A percentile compares a stretch with the other conserved stretches of the same genome.
These are phyloP conservation scores for Drosophila maculinotata DNA, from an alignment of 2,888 invertebrate species.

Conservation along the genomic window DNA sequence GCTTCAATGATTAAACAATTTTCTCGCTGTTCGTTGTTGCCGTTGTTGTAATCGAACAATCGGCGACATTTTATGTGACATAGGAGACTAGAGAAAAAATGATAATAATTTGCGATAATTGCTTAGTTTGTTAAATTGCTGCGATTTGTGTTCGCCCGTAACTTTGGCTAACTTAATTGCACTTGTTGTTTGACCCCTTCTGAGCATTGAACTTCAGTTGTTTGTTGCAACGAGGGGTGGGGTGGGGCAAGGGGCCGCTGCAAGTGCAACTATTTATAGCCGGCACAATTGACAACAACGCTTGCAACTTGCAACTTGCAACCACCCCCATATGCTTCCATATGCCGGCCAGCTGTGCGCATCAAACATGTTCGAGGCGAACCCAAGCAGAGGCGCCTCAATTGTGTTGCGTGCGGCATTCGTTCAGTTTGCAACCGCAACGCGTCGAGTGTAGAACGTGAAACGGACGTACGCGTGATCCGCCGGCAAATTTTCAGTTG, in stretches of 20 bases:
- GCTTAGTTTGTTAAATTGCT: constrained; percentile 67
- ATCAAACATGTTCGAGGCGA: constrained; percentile 25
- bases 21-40: constrained; percentile 34
- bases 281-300: constrained; percentile 6
- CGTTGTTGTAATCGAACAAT: constrained; percentile 17
- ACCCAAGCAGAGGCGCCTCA: background rate
- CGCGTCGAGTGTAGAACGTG: constrained; percentile 44
- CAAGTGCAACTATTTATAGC: constrained; percentile 58
- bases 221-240: background rate
- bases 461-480: constrained; percentile 8
- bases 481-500: constrained; percentile 43
- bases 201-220: constrained; percentile 68
- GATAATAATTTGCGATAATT: constrained; percentile 66
- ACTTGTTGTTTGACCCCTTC: constrained; percentile 44
- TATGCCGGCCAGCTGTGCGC: constrained; percentile 22
- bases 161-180: constrained; percentile 66
- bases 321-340: constrained; percentile 10
- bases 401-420: constrained; percentile 15
- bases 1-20: constrained; percentile 78
- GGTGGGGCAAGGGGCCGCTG: background rate
- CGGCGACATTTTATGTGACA: constrained; percentile 57
- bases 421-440: constrained; percentile 39
- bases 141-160: constrained; percentile 66
- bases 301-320: constrained; percentile 10
- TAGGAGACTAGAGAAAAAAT: constrained; percentile 20